Evolutionary conservation across 2,888 invertebrate genomes (phyloP), one percentile per base, ranked within the genome.

Genomic region (Caradrina kadenii): DNA sequence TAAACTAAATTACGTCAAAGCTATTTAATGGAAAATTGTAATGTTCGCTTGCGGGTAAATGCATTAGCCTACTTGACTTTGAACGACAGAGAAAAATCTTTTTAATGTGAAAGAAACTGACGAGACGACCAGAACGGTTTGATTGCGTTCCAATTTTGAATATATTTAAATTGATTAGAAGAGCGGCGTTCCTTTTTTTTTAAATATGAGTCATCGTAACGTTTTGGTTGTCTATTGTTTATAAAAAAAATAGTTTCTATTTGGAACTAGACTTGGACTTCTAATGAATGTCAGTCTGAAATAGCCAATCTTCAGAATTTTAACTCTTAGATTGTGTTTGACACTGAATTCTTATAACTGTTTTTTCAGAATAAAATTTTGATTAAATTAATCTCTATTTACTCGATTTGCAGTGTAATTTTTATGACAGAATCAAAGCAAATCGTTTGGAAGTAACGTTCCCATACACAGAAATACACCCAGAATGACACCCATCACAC

Each of bases 61-160:
- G 81, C 79, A 81, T 81, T 79, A 79, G 67, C 63, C 50, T 65
- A 64, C 59, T 69, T 26, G 65, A 64, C 62, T 73, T 73, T 75
- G 70, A 83, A 65, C 64, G 66, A 66, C 63, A 48, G 63, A 17
- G 55, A 59, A 67, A 63, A 65, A 54, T 73, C 19, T 73, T 69
- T 76, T 62, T 53, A 52, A 69, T 66, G n/a, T 58, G 19, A 56
- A 65, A 62, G 59, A 50, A 19, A 61, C 4, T 63, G 54, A 56
- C 63, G n/a, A 55, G 39, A 50, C 39, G 64, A 22, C 26, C 10
- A 54, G 35, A 77, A 64, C 53, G 55, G 60, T 53, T 79, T 61
- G 65, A 61, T 81, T 58, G 26, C 56, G 35, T 69, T 80, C 55
- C 22, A 50, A 76, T 68, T 68, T 70, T 48, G 61, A 68, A 76